phyloP scores from a whole-genome alignment of 2,113 vertebrate genomes.

The Hystrix brachyura region DNA sequence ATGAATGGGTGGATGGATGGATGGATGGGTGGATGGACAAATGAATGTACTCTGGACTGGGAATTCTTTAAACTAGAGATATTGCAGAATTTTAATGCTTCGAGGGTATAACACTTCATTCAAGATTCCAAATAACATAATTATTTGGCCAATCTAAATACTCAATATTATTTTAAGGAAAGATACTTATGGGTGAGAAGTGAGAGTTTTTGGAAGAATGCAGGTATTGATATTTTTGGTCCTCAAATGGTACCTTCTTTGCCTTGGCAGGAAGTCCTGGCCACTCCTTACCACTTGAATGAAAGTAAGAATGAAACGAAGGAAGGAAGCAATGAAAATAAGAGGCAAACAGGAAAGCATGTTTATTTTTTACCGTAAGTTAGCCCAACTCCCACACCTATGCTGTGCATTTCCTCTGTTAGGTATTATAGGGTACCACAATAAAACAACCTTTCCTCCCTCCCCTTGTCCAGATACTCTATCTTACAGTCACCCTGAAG shows the following conservation, averaged over 20 bases:
- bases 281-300: constrained; percentile 49
- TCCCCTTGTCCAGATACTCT: not conserved
- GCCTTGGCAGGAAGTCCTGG: constrained; percentile 59
- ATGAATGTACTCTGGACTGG: not conserved
- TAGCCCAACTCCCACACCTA: constrained; percentile 69
- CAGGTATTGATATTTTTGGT: constrained; percentile 32
- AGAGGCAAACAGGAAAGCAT: constrained; percentile 70
- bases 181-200: not conserved
- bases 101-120: not conserved
- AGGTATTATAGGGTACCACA: not conserved
- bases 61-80: not conserved
- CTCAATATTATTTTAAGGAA: constrained; percentile 16
- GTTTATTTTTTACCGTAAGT: constrained; percentile 75
- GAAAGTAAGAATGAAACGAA: constrained; percentile 60
- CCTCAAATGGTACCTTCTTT: constrained; percentile 49
- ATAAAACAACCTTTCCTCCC: not conserved
- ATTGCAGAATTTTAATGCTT: not conserved
- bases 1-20: not conserved
- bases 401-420: not conserved
- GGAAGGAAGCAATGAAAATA: constrained; percentile 61
- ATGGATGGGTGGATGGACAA: not conserved
- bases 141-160: not conserved
- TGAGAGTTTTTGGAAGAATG: constrained; percentile 28
- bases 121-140: not conserved
- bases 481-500: not conserved